These are phyloP conservation scores for Dendroctonus valens DNA, from an alignment of 1,140 invertebrate genomes.

Conservation along the genomic window DNA sequence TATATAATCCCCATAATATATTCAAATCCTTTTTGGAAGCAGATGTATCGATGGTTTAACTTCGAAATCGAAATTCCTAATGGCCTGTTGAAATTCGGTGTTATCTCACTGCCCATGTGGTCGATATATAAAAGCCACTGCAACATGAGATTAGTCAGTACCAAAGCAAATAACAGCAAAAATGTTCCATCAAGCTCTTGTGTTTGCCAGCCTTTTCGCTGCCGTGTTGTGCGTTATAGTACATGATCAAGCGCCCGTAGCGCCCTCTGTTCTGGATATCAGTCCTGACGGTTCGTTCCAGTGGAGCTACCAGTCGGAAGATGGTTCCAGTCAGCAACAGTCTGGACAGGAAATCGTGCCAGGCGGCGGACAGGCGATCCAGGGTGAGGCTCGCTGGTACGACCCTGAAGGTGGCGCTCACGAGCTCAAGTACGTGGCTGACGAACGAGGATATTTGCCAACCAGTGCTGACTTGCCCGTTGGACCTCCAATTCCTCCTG, in stretches of 20 bases:
- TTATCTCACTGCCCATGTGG: no score
- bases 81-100: no score
- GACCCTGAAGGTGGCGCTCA: constrained; percentile 62
- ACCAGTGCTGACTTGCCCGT: constrained; percentile 59
- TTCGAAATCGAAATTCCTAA: no score
- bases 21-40: no score
- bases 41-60: no score
- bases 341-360: constrained; percentile 41
- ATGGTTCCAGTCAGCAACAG: constrained; percentile 26
- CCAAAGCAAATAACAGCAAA: no score
- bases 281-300: constrained; percentile 16
- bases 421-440: constrained; percentile 57
- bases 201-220: no score
- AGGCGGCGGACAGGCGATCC: constrained; percentile 56
- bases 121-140: no score
- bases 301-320: constrained; percentile 26
- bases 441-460: constrained; percentile 60
- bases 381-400: constrained; percentile 64
- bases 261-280: neutral
- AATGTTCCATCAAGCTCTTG: no score
- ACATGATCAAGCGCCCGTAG: constrained; percentile 5
- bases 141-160: no score
- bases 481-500: constrained; percentile 52
- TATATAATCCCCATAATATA: no score
- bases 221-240: neutral